A percentile compares a stretch with the other conserved stretches of the same genome.
Evolutionary conservation across 2,797 vertebrate genomes (phyloP).

Genomic region (Phrynocephalus vlangalii): DNA sequence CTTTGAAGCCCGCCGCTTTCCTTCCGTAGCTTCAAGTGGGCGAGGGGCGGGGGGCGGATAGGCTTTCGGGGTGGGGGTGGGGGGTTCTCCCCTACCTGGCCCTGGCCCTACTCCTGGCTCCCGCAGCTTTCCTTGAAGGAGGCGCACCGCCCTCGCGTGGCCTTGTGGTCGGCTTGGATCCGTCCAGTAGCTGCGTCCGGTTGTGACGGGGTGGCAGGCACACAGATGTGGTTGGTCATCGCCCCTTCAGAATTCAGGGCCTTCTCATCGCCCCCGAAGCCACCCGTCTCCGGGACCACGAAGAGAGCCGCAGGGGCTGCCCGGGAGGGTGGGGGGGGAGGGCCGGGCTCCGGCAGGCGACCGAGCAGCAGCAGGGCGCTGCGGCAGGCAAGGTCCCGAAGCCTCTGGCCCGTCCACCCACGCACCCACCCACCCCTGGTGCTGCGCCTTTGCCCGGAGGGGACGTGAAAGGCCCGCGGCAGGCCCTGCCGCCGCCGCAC

Average conservation of each 20-base stretch:
- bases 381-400: slow-evolving; percentile 77
- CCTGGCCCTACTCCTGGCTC: slow-evolving; percentile 65
- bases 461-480: slow-evolving; percentile 87
- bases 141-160: slow-evolving; percentile 9
- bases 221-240: slow-evolving; percentile 97
- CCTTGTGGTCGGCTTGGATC: no score
- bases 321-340: no score
- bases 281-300: slow-evolving; percentile 70
- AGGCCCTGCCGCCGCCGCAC: slow-evolving; percentile 78
- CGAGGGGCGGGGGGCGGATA: neutral
- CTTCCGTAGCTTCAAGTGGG: slow-evolving; percentile 55
- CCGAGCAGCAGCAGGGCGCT: slow-evolving; percentile 90
- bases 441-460: slow-evolving; percentile 72
- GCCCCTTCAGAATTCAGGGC: slow-evolving; percentile 69
- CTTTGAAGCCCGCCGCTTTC: slow-evolving; percentile 79
- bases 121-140: slow-evolving; percentile 74
- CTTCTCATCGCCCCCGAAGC: no score
- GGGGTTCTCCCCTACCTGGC: slow-evolving; percentile 76
- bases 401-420: slow-evolving; percentile 73
- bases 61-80: slow-evolving; percentile 32
- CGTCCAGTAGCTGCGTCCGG: no score
- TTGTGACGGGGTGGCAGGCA: slow-evolving; percentile 48
- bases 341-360: no score
- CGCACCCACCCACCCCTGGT: slow-evolving; percentile 24
- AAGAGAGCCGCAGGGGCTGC: slow-evolving; percentile 85